These are phyloP conservation scores for Trididemnum nubilum DNA, from an alignment of 23 tunicate species.

Conservation along the genomic window DNA sequence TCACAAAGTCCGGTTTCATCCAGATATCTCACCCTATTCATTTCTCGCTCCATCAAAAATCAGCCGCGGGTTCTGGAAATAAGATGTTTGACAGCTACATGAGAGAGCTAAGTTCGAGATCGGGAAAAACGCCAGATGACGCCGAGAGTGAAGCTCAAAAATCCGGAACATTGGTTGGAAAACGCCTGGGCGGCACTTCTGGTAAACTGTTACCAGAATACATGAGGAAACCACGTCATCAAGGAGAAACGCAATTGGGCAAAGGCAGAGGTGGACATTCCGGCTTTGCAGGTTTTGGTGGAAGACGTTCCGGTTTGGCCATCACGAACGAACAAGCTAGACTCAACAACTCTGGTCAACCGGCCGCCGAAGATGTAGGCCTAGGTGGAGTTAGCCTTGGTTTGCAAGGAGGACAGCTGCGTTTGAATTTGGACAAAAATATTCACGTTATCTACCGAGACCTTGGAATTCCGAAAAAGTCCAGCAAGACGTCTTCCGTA, in stretches of 20 bases:
- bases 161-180: slow-evolving; percentile 24
- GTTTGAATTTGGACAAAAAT: slow-evolving; percentile 81
- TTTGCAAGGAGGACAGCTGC: slow-evolving; percentile 71
- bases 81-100: slow-evolving; percentile 85
- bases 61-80: slow-evolving; percentile 37
- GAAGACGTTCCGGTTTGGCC: slow-evolving; percentile 63
- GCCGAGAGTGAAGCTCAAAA: neutral
- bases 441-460: slow-evolving; percentile 78
- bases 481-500: slow-evolving; percentile 26
- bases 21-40: slow-evolving; percentile 81
- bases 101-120: slow-evolving; percentile 62
- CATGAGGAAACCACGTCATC: neutral
- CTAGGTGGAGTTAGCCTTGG: slow-evolving; percentile 12
- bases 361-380: neutral
- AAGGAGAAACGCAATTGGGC: neutral
- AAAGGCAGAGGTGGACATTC: slow-evolving; percentile 14
- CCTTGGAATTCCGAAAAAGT: slow-evolving; percentile 64
- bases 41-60: slow-evolving; percentile 37
- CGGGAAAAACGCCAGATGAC: neutral
- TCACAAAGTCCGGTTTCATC: slow-evolving; percentile 65
- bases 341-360: neutral
- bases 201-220: slow-evolving; percentile 44
- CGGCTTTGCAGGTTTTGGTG: slow-evolving; percentile 39
- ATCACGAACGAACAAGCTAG: slow-evolving; percentile 35
- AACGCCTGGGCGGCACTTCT: slow-evolving; percentile 77